These are phyloP conservation scores for Oconnorella tubifera DNA, from an alignment of 2,888 invertebrate genomes.

Conservation along the genomic window DNA sequence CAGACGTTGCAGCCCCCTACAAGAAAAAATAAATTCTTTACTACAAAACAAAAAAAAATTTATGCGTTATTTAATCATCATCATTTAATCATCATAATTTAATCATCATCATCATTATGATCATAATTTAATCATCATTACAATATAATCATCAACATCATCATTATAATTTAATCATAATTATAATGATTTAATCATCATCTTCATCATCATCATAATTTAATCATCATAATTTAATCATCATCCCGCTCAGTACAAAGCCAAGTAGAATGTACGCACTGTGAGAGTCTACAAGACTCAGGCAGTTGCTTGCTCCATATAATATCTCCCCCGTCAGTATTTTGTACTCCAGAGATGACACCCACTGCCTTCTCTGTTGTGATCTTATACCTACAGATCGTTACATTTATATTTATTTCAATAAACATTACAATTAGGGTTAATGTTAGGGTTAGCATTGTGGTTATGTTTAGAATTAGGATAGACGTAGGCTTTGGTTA, in stretches of 20 bases:
- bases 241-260: not conserved
- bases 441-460: no score
- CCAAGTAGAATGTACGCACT: slow-evolving; percentile 45
- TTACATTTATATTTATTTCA: no score
- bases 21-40: slow-evolving; percentile 8
- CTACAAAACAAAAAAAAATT: not conserved
- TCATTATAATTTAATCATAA: no score
- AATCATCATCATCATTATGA: no score
- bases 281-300: slow-evolving; percentile 76
- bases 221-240: not conserved
- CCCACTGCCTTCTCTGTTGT: slow-evolving; percentile 91
- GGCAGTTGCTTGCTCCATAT: slow-evolving; percentile 88
- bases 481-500: no score
- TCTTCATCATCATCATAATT: no score
- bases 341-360: slow-evolving; percentile 83
- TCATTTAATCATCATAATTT: no score
- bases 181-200: no score
- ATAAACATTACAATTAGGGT: no score
- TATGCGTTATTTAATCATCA: not conserved
- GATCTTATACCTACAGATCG: slow-evolving; percentile 70
- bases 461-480: no score
- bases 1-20: slow-evolving; percentile 73
- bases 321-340: slow-evolving; percentile 85
- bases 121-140: no score
- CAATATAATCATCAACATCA: no score